phyloP scores from a whole-genome alignment of 1,140 invertebrate genomes.

The Aphelenchoides besseyi region DNA sequence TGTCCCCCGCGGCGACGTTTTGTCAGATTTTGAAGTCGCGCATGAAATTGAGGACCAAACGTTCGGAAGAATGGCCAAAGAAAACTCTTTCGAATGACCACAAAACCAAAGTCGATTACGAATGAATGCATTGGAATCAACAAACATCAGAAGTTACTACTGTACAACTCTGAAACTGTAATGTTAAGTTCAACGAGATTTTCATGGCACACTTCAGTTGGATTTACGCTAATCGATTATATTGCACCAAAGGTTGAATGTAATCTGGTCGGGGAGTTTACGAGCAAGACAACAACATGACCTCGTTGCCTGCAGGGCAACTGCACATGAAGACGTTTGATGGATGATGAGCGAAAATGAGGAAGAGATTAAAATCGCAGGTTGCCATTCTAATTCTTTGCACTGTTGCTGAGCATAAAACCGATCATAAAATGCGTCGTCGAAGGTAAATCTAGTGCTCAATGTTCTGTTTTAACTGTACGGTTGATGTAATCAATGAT shows the following conservation, averaged over 20 bases:
- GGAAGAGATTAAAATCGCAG: background rate
- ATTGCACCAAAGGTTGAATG: no score
- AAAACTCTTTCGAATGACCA: no score
- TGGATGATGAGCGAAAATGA: conserved; percentile 1
- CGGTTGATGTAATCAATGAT: background rate
- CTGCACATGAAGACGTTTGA: background rate
- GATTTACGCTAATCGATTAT: no score
- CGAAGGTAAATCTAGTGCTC: background rate
- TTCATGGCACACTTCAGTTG: no score
- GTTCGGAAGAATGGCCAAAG: background rate
- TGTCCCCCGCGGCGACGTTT: background rate
- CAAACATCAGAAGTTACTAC: no score
- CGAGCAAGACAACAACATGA: conserved; percentile 5
- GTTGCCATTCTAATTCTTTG: background rate
- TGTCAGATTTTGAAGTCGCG: conserved; percentile 5
- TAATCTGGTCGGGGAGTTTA: no score
- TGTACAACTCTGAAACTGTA: no score
- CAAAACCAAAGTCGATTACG: no score
- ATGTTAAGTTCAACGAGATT: no score
- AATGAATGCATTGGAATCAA: no score
- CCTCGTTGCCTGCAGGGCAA: background rate
- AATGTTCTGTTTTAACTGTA: background rate
- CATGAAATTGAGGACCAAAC: background rate
- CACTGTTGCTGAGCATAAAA: background rate
- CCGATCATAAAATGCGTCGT: background rate